Evolutionary conservation across 2,797 vertebrate genomes (phyloP).

Genomic region (Lateolabrax maculatus): DNA sequence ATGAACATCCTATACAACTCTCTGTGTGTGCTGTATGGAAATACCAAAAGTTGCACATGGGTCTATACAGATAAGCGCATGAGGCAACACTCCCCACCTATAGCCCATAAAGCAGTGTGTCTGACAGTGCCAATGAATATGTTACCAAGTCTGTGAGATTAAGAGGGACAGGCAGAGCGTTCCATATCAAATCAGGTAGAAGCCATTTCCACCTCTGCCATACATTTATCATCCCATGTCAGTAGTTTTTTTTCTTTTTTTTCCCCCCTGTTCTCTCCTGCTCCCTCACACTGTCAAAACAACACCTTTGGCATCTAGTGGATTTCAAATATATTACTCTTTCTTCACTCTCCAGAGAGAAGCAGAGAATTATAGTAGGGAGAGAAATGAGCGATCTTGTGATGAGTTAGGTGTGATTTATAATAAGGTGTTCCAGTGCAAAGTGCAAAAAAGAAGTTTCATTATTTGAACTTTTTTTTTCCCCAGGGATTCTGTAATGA

Average conservation of each 20-base stretch:
- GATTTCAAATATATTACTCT: conserved; percentile 68
- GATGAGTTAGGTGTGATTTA: conserved; percentile 68
- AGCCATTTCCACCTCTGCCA: conserved; percentile 81
- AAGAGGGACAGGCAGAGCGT: conserved; percentile 78
- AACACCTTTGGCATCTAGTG: conserved; percentile 78
- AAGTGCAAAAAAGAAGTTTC: conserved; percentile 62
- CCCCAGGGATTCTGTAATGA: conserved; percentile 67
- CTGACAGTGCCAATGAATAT: conserved; percentile 80
- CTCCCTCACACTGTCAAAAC: conserved; percentile 74
- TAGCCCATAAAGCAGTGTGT: conserved; percentile 64
- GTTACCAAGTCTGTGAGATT: conserved; percentile 75
- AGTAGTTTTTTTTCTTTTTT: conserved; percentile 11
- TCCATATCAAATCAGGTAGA: conserved; percentile 80
- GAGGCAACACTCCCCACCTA: conserved; percentile 60
- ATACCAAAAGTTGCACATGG: conserved; percentile 61
- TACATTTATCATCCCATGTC: conserved; percentile 81
- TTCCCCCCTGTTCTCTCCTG: conserved; percentile 10
- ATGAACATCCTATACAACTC: neutral
- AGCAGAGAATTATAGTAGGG: conserved; percentile 54
- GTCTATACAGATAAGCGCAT: conserved; percentile 60
- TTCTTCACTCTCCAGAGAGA: conserved; percentile 54
- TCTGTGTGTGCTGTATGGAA: conserved; percentile 31
- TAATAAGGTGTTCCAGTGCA: conserved; percentile 65
- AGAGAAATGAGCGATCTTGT: conserved; percentile 60
- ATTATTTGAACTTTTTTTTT: conserved; percentile 60